Percentiles rank a stretch among this genome's conserved stretches.
These are phyloP conservation scores for Oppia nitens DNA, from an alignment of 1,140 invertebrate species.

Conservation along the genomic window DNA sequence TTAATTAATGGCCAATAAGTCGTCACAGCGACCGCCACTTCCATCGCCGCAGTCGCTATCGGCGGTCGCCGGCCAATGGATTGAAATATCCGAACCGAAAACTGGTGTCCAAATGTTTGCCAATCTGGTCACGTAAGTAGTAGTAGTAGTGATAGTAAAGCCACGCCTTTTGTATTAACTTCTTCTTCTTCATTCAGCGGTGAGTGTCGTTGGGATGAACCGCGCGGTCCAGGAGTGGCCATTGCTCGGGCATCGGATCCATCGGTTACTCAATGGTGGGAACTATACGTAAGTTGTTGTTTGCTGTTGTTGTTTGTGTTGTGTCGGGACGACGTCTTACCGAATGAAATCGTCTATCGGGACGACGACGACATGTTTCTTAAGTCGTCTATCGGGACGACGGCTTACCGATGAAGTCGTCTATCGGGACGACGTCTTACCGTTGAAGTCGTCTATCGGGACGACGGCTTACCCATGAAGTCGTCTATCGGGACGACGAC, in stretches of 20 bases:
- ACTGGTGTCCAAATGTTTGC: constrained; percentile 98
- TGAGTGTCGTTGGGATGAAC: constrained; percentile 95
- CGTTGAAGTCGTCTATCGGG: too few species aligned
- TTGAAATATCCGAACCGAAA: constrained; percentile 95
- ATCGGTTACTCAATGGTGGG: constrained; percentile 16
- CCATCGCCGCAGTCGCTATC: too few species aligned
- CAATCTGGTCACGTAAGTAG: constrained; percentile 60
- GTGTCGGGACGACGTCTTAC: background rate
- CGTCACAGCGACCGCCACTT: too few species aligned
- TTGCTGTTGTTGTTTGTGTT: background rate
- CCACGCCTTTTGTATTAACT: background rate
- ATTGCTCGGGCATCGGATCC: constrained; percentile 7
- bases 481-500: too few species aligned
- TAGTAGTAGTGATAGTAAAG: background rate
- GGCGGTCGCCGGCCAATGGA: constrained; percentile 80
- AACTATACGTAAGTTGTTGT: constrained; percentile 18
- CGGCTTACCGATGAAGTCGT: too few species aligned
- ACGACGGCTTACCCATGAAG: too few species aligned
- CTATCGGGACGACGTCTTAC: too few species aligned
- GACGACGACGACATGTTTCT: too few species aligned
- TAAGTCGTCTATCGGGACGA: too few species aligned
- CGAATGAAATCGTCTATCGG: too few species aligned
- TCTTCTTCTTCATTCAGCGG: constrained; percentile 33
- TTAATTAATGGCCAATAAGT: too few species aligned
- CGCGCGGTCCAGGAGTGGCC: constrained; percentile 41